These are phyloP conservation scores for Zophobas morio DNA, from an alignment of 1,140 invertebrate genomes.

Conservation along the genomic window DNA sequence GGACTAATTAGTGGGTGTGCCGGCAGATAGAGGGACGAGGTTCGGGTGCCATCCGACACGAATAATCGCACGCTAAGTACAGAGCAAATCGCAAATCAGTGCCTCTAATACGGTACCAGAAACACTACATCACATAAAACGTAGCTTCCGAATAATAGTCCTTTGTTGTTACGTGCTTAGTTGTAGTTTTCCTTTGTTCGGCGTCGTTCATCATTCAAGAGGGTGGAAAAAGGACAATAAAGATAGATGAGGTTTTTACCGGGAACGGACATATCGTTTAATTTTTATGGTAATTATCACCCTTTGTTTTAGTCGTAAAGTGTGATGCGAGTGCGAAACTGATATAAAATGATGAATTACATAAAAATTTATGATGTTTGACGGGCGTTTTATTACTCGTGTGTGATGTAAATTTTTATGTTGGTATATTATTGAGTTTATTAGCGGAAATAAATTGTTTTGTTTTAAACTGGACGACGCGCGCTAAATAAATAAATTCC, in stretches of 20 bases:
- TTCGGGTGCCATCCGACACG: neutral
- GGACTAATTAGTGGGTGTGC: constrained; percentile 3
- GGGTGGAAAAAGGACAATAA: neutral
- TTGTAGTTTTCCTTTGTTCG: no score
- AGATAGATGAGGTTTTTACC: neutral
- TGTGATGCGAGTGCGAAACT: neutral
- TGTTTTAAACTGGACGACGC: neutral
- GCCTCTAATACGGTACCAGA: neutral
- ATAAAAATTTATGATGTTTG: constrained; percentile 22
- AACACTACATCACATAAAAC: constrained; percentile 1
- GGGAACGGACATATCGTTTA: constrained; percentile 3
- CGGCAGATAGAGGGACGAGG: neutral
- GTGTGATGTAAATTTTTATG: constrained; percentile 14
- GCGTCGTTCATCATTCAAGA: neutral
- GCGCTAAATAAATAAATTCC: neutral
- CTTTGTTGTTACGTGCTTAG: no score
- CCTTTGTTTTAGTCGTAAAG: constrained; percentile 6
- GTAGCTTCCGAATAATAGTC: neutral
- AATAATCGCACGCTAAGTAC: constrained; percentile 3
- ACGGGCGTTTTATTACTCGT: constrained; percentile 23
- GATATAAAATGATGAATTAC: constrained; percentile 23
- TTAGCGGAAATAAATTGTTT: constrained; percentile 2
- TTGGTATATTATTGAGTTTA: constrained; percentile 11
- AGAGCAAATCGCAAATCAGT: neutral
- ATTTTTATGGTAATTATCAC: constrained; percentile 25